Conservation (phyloP, 37 sponge, comb jelly and placozoan genomes). For the Hexactinellida sp. region DNA sequence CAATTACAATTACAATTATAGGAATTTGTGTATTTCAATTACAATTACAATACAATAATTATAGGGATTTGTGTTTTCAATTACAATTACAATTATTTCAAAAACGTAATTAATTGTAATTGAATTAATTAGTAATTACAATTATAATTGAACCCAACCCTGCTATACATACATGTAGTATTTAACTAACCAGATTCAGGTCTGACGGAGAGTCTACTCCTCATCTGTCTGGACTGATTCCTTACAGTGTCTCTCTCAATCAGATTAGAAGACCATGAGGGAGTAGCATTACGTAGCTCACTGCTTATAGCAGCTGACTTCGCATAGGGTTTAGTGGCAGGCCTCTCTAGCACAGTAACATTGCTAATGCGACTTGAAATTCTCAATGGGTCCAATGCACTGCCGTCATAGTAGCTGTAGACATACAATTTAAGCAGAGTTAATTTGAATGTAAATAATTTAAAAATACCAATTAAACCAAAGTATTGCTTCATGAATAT, state of each 20-base stretch:
- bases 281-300: not conserved
- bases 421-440: not conserved
- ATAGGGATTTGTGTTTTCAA: too few relatives aligned
- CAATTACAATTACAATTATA: too few relatives aligned
- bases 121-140: too few relatives aligned
- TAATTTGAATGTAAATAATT: too few relatives aligned
- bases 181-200: slow-evolving; percentile 10
- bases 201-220: not conserved
- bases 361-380: not conserved
- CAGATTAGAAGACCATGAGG: not conserved
- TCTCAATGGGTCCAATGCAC: not conserved
- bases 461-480: not conserved
- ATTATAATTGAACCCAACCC: too few relatives aligned
- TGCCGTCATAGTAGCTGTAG: not conserved
- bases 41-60: too few relatives aligned
- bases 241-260: not conserved
- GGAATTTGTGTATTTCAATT: too few relatives aligned
- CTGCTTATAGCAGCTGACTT: not conserved
- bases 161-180: too few relatives aligned
- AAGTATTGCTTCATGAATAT: not conserved
- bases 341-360: not conserved
- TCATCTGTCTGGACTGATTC: slow-evolving; percentile 15
- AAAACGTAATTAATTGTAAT: too few relatives aligned
- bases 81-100: too few relatives aligned
- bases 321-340: not conserved